These are phyloP conservation scores for Argyresthia albistria DNA, from an alignment of 2,888 invertebrate species.

Conservation along the genomic window DNA sequence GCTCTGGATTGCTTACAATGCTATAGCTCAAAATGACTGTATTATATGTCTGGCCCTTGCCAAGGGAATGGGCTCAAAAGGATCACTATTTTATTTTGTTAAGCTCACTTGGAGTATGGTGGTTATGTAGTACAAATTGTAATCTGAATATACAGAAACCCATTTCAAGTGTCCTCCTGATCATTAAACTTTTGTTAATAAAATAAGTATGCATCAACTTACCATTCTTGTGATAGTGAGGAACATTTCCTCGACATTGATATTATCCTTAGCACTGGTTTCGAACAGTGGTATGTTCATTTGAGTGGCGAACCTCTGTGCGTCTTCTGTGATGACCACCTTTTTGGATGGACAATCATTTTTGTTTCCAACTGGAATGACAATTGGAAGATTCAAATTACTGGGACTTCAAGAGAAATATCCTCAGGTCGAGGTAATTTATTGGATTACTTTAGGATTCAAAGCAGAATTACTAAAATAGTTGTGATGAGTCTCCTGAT, in stretches of 20 bases:
- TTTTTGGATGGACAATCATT: slow-evolving; percentile 95
- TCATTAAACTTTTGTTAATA: neutral
- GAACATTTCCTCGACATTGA: slow-evolving; percentile 98
- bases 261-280: slow-evolving; percentile 99
- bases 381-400: neutral
- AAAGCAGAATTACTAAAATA: no score
- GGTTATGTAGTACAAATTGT: neutral
- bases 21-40: no score
- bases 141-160: neutral
- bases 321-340: slow-evolving; percentile 97
- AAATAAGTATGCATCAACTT: slow-evolving; percentile 13
- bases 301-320: slow-evolving; percentile 96
- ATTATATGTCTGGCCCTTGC: no score
- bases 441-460: no score
- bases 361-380: slow-evolving; percentile 91
- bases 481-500: no score
- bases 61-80: neutral
- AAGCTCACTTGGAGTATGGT: neutral
- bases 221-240: slow-evolving; percentile 78
- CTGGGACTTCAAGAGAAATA: no score
- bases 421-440: no score
- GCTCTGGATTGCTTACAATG: no score
- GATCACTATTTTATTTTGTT: neutral
- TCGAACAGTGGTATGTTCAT: slow-evolving; percentile 98
- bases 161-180: neutral